Evolutionary conservation across 64 coral and sea anemone species (phyloP), one percentile per base, ranked within the genome.

Genomic region (Actinia equina): DNA sequence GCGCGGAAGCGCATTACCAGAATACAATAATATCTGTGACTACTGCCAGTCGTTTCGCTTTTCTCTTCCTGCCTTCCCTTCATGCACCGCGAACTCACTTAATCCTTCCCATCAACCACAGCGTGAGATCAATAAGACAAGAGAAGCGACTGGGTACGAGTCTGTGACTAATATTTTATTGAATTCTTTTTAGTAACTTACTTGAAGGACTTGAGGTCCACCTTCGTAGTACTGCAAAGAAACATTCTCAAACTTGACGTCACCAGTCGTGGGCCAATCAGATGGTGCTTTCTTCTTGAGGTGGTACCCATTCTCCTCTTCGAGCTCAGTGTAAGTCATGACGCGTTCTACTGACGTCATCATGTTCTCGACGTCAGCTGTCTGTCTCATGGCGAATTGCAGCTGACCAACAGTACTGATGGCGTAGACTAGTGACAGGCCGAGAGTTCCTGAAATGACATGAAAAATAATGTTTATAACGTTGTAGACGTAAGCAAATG

Each of bases 391-490:
- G 56, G 94, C 94, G 85, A 96, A 96, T 88, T 96, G 94, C 71
- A 96, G 94, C 85, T 96, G 94, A 82, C 94, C 94, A 86, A 96
- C 94, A 60, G 94, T 96, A 87, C 94, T 96, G 70, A 96, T 96
- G 81, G 94, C 94, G 94, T 96, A 96, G 20, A 96, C 94, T 41
- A 96, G 85, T 77, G 94, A 96, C 15, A 96, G 85, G 2, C 94
- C 94, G 51, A 96, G 88, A 2, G 94, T 96, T 55, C 94, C 94
- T 96, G 69, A 19, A 58, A 46, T n/a, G n/a, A n/a, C n/a, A 46
- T 26, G 26, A 41, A 71, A n/a, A 74, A 26, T 3, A 5, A 37
- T 41, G 25, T 74, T 74, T n/a, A n/a, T 41, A 74, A 74, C n/a
- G 10, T 74, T 10, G 9, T 30, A 65, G 20, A 65, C 61, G 5